Evolutionary conservation across 2,888 invertebrate genomes (phyloP).

Genomic region (Cataglyphis rosenhaueri): DNA sequence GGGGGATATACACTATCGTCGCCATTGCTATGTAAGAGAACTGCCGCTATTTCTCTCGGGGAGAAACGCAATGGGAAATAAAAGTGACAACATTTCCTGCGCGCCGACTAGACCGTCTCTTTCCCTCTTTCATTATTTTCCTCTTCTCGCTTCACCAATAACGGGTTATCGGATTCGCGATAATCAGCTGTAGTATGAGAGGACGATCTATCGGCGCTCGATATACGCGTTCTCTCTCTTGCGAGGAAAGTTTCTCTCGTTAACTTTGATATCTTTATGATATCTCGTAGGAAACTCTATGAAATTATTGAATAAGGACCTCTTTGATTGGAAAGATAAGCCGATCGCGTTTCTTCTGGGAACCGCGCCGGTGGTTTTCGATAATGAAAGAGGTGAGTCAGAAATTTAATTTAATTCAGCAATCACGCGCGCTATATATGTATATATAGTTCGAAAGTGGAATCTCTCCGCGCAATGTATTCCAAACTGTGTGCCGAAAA

Average conservation of each 20-base stretch:
- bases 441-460: neutral
- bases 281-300: neutral
- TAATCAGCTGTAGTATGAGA: conserved; percentile 30
- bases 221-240: neutral
- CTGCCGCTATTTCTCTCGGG: conserved; percentile 48
- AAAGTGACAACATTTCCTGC: conserved; percentile 53
- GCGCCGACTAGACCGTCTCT: conserved; percentile 3
- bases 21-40: conserved; percentile 24
- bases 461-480: neutral
- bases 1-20: conserved; percentile 40
- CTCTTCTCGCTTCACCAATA: conserved; percentile 31
- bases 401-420: neutral
- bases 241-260: conserved; percentile 13
- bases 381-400: neutral
- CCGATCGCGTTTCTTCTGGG: neutral
- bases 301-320: neutral
- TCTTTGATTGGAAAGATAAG: neutral
- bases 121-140: conserved; percentile 28
- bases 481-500: neutral
- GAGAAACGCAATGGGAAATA: conserved; percentile 53
- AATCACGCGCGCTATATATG: neutral
- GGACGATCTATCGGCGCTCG: conserved; percentile 3
- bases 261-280: conserved; percentile 17
- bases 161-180: conserved; percentile 40
- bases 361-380: neutral